Conservation (phyloP, 2,113 vertebrate species). For the Limnothrissa miodon region DNA sequence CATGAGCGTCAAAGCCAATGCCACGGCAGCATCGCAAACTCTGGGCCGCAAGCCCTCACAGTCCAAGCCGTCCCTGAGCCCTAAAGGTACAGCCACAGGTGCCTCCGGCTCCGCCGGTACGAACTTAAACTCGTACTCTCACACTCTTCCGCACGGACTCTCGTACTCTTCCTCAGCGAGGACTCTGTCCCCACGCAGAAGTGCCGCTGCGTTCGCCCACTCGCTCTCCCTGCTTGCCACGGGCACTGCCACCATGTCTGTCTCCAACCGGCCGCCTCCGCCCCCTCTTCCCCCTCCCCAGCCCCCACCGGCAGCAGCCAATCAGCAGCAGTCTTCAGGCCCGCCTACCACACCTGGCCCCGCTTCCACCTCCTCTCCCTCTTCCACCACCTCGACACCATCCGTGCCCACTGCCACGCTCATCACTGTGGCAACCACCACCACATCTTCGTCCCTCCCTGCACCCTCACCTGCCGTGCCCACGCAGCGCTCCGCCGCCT, state of each 20-base stretch:
- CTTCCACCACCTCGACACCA: slow-evolving; percentile 53
- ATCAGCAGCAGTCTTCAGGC: slow-evolving; percentile 52
- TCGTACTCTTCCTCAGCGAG: slow-evolving; percentile 55
- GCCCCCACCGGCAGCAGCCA: slow-evolving; percentile 52
- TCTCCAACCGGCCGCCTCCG: slow-evolving; percentile 67
- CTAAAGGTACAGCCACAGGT: slow-evolving; percentile 57
- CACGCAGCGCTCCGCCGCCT: slow-evolving; percentile 47
- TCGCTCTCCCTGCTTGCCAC: slow-evolving; percentile 66
- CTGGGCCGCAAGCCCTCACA: slow-evolving; percentile 58
- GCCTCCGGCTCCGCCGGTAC: slow-evolving; percentile 43
- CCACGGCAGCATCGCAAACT: slow-evolving; percentile 49
- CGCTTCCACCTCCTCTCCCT: slow-evolving; percentile 57
- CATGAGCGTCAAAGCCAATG: slow-evolving; percentile 78
- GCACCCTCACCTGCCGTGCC: slow-evolving; percentile 60
- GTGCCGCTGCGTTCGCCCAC: slow-evolving; percentile 68
- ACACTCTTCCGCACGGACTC: slow-evolving; percentile 68
- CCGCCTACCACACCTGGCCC: slow-evolving; percentile 52
- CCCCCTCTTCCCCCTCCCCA: slow-evolving; percentile 59
- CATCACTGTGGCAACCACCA: slow-evolving; percentile 58
- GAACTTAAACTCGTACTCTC: slow-evolving; percentile 58
- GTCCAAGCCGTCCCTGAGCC: slow-evolving; percentile 49
- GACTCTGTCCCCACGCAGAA: slow-evolving; percentile 44
- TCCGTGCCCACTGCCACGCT: slow-evolving; percentile 70
- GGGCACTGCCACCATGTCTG: slow-evolving; percentile 51
- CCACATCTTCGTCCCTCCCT: slow-evolving; percentile 63